Conservation (phyloP, 2,888 invertebrate species). For the Nomada fabriciana region DNA sequence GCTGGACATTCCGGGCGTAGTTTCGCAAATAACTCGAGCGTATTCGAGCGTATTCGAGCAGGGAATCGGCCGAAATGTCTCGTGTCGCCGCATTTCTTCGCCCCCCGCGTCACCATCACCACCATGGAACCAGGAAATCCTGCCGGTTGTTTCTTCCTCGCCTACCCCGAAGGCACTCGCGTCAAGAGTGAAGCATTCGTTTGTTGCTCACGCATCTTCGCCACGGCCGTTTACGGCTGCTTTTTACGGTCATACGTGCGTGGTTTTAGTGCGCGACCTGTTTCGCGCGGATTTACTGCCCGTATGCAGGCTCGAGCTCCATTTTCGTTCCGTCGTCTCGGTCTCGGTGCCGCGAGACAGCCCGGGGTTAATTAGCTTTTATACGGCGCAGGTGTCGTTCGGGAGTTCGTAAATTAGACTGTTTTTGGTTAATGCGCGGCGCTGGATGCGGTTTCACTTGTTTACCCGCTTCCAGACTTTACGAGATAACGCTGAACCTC, state of each 20-base stretch:
- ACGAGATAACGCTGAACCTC: too few species aligned
- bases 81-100: conserved; percentile 36
- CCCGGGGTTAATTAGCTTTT: conserved; percentile 48
- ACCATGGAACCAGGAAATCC: conserved; percentile 32
- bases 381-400: conserved; percentile 21
- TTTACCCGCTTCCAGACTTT: too few species aligned
- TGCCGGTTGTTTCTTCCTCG: background rate
- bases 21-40: conserved; percentile 31
- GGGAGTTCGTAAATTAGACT: conserved; percentile 19
- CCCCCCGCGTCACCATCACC: background rate
- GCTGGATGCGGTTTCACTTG: background rate
- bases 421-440: conserved; percentile 2
- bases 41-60: conserved; percentile 26
- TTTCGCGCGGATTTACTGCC: conserved; percentile 56
- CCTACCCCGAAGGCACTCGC: background rate
- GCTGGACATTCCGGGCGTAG: conserved; percentile 66
- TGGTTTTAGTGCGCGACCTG: conserved; percentile 48
- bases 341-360: background rate
- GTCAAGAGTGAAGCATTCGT: conserved; percentile 8
- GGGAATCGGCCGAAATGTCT: conserved; percentile 39
- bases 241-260: conserved; percentile 58
- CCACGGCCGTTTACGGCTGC: conserved; percentile 48
- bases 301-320: conserved; percentile 23
- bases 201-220: conserved; percentile 42
- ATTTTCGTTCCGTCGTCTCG: conserved; percentile 29